These are phyloP conservation scores for Phallusia fumigata DNA, from an alignment of 23 tunicate species.

Conservation along the genomic window DNA sequence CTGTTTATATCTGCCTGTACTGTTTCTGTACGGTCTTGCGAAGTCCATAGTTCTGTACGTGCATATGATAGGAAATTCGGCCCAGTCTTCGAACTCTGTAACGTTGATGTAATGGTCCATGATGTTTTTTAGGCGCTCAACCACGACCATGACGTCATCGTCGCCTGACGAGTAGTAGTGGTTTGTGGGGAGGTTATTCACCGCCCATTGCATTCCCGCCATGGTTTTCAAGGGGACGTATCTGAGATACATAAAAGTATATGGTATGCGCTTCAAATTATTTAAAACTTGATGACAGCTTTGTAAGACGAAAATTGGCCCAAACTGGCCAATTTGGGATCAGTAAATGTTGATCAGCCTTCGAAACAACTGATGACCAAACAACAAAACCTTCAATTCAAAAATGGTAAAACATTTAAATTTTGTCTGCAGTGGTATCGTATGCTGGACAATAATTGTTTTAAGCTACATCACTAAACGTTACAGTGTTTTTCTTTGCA, in stretches of 20 bases:
- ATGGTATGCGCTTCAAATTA: background rate
- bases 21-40: background rate
- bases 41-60: slow-evolving; percentile 8
- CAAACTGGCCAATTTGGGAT: no score
- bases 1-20: background rate
- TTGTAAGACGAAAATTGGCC: no score
- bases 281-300: no score
- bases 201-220: slow-evolving; percentile 9
- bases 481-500: no score
- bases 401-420: no score
- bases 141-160: slow-evolving; percentile 9
- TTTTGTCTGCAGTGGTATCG: no score
- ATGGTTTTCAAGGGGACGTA: background rate
- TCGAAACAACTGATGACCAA: no score
- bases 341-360: no score
- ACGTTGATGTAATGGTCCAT: background rate
- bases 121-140: background rate
- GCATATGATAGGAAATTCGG: slow-evolving; percentile 3
- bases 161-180: slow-evolving; percentile 10
- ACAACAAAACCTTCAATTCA: no score
- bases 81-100: background rate
- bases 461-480: no score
- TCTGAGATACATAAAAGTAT: background rate
- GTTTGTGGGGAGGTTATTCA: background rate
- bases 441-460: no score